Percentiles rank a stretch among this genome's conserved stretches.
phyloP scores from a whole-genome alignment of 2,797 vertebrate genomes.

The Spea hammondii region DNA sequence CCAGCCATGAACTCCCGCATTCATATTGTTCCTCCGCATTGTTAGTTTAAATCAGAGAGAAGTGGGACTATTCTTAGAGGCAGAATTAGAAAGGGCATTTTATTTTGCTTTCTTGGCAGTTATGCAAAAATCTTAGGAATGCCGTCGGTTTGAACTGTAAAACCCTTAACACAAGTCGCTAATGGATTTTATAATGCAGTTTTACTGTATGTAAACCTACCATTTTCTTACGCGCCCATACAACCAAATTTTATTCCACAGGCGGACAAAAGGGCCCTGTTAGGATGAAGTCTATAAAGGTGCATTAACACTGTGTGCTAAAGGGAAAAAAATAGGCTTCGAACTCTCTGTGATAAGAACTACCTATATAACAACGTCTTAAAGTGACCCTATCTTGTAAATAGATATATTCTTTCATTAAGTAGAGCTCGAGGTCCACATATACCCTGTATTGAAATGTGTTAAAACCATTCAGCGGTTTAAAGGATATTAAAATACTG shows the following conservation, averaged over 20 bases:
- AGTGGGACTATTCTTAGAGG: constrained; percentile 65
- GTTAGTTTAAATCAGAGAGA: constrained; percentile 63
- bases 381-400: no score
- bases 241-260: constrained; percentile 34
- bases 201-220: constrained; percentile 66
- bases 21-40: constrained; percentile 43
- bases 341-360: background rate
- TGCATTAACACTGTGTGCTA: constrained; percentile 2
- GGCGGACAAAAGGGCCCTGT: constrained; percentile 42
- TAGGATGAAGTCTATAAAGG: constrained; percentile 37
- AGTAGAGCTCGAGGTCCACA: no score
- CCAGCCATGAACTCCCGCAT: constrained; percentile 45
- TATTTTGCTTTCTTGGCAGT: constrained; percentile 85
- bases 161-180: constrained; percentile 65
- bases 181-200: constrained; percentile 66
- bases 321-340: background rate
- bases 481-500: no score
- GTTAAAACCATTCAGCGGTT: no score
- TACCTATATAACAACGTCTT: no score
- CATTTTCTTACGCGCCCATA: constrained; percentile 55
- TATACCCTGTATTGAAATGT: no score
- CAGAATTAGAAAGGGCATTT: constrained; percentile 69
- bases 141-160: constrained; percentile 74
- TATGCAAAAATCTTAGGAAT: constrained; percentile 87
- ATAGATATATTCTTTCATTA: no score